Evolutionary conservation across 2,888 invertebrate genomes (phyloP).

Genomic region (Epinotia brunnichana): DNA sequence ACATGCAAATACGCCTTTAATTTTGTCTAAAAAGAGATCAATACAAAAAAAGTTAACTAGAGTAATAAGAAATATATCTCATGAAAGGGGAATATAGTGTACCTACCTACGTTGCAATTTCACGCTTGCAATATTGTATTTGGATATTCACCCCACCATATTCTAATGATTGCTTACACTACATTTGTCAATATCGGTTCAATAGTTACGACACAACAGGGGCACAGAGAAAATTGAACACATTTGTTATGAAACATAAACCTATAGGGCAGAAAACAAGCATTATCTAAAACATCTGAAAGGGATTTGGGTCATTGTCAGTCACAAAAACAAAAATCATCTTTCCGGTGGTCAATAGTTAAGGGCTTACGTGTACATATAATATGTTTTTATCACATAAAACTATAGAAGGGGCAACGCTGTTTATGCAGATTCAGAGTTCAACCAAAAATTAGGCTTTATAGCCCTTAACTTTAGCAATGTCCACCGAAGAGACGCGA

Average conservation of each 20-base stretch:
- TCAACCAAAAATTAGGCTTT: too few relatives aligned
- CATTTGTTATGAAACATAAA: constrained; percentile 23
- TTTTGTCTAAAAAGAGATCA: not conserved
- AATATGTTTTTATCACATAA: too few relatives aligned
- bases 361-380: too few relatives aligned
- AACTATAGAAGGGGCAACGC: too few relatives aligned
- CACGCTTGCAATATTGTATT: constrained; percentile 32
- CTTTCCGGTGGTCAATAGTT: too few relatives aligned
- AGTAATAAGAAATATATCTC: not conserved
- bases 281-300: constrained; percentile 1
- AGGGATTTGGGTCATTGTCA: too few relatives aligned
- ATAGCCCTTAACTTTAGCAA: too few relatives aligned
- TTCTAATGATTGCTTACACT: constrained; percentile 40
- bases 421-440: too few relatives aligned
- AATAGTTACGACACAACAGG: constrained; percentile 30
- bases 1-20: not conserved
- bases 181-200: constrained; percentile 40
- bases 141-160: constrained; percentile 34
- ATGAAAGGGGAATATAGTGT: constrained; percentile 8
- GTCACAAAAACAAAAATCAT: too few relatives aligned
- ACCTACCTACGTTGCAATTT: constrained; percentile 6
- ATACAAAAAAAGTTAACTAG: not conserved
- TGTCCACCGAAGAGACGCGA: too few relatives aligned
- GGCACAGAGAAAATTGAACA: constrained; percentile 27
- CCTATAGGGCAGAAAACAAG: not conserved